phyloP scores from a whole-genome alignment of 2,888 invertebrate species.

The Epistrophe grossulariae region DNA sequence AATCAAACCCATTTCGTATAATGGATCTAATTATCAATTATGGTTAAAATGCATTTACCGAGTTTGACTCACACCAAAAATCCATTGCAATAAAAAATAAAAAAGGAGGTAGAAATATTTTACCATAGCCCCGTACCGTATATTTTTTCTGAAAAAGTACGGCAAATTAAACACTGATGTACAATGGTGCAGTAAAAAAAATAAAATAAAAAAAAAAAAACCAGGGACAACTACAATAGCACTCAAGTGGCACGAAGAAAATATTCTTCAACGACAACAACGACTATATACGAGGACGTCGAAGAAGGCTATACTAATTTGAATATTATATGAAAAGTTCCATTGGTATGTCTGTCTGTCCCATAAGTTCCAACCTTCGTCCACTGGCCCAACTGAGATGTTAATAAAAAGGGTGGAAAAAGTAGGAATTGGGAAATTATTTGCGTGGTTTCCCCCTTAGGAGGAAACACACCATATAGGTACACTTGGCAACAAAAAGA shows the following conservation, averaged over 20 bases:
- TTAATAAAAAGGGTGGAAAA: constrained; percentile 4
- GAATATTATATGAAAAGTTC: constrained; percentile 48
- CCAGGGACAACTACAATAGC: constrained; percentile 50
- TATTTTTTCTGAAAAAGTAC: constrained; percentile 34
- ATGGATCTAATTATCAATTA: too few species aligned
- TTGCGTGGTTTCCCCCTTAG: constrained; percentile 41
- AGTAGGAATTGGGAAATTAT: constrained; percentile 44
- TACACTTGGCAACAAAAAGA: constrained; percentile 24
- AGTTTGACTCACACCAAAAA: too few species aligned
- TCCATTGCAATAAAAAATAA: not conserved
- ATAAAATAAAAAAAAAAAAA: constrained; percentile 33
- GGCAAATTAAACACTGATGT: constrained; percentile 53
- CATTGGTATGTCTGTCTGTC: constrained; percentile 34
- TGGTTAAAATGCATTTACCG: too few species aligned
- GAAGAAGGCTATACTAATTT: constrained; percentile 48
- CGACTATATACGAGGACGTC: not conserved
- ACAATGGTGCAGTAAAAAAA: constrained; percentile 52
- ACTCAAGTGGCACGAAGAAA: constrained; percentile 27
- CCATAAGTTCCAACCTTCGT: constrained; percentile 8
- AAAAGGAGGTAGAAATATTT: not conserved
- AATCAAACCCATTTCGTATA: too few species aligned
- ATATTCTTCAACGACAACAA: constrained; percentile 12
- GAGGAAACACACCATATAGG: constrained; percentile 22
- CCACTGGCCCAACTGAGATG: not conserved
- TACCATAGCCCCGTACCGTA: not conserved